Base-by-base conservation (phyloP, 2,888 invertebrate genomes). In the Agonopterix subpropinquella region DNA sequence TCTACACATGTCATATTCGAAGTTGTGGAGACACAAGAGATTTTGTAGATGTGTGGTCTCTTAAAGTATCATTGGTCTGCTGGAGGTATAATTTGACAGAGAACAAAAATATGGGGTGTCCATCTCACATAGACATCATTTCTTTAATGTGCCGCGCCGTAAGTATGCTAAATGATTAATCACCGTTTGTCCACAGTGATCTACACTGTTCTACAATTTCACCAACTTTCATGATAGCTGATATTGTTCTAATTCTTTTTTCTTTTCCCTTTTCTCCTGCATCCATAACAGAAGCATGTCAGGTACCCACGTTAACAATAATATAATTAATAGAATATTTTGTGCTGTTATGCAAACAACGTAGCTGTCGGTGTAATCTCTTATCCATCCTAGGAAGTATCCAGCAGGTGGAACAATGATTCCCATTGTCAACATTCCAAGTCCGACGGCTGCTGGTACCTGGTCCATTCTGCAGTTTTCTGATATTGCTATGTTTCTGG, bases 341-440 rank as follows among this genome's bases (percentile, higher is more conserved):
- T 93, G 91, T 0, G 91, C 89, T 52, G 93, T 91, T 54, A 94
- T 90, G 52, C 92, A 92, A 1, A 90, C 64, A 1, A 89, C 67
- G 63, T 92, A 94, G 56, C 92, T 93, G 11, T 77, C 82, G 1
- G 91, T 91, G 48, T 84, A 89, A 64, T 94, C 94, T 59, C 93
- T 89, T 47, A 93, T 81, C 90, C 91, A 92, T 13, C 93, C 92
- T 63, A 86, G 65, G 78, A 90, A 76, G 56, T 92, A 92, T 1
- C 93, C 94, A 1, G 92, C 67, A 1, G 91, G 90, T 5, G 93
- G 91, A 0, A 93, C 92, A 36, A 92, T 86, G 1, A 93, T 65
- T 2, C 93, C 93, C 84, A 93, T 93, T 0, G 91, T 88, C 45
- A 94, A 85, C 94, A 94, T 94, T 56, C 92, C 93, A 1, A 94